Conservation (phyloP, 2,797 vertebrate species). For the Cyclopterus lumpus region DNA sequence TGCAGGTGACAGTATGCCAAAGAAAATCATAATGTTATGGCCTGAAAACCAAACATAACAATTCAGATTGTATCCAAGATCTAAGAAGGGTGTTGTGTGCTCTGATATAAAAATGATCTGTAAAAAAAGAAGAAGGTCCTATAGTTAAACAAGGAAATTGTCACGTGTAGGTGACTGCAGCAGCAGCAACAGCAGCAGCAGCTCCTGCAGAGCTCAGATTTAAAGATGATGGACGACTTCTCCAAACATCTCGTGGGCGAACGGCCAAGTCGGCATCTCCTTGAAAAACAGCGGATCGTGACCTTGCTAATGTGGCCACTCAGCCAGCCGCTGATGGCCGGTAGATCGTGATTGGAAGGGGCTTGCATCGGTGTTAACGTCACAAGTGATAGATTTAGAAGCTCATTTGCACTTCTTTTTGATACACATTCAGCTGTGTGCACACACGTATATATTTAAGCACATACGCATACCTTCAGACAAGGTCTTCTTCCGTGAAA, state of each 20-base stretch:
- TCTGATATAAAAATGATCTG: not conserved
- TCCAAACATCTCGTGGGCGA: conserved; percentile 48
- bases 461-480: not conserved
- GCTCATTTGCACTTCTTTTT: not conserved
- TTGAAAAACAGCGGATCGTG: conserved; percentile 44
- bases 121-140: not conserved
- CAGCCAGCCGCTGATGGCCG: conserved; percentile 38
- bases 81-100: not conserved
- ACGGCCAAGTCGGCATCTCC: conserved; percentile 30
- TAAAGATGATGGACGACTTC: conserved; percentile 58
- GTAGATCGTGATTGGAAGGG: conserved; percentile 48
- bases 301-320: conserved; percentile 54
- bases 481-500: not conserved
- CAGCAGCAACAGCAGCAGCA: not conserved
- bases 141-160: not conserved
- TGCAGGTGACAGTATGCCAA: not conserved
- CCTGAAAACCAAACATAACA: not conserved
- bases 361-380: conserved; percentile 27
- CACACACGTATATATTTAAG: not conserved
- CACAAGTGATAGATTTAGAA: conserved; percentile 32
- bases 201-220: conserved; percentile 16
- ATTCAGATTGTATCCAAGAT: not conserved
- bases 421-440: not conserved
- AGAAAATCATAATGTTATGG: not conserved
- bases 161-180: conserved; percentile 3